Evolutionary conservation across 37 sponge, comb jelly and placozoan genomes (phyloP).

Genomic region (Hormiphora californensis): DNA sequence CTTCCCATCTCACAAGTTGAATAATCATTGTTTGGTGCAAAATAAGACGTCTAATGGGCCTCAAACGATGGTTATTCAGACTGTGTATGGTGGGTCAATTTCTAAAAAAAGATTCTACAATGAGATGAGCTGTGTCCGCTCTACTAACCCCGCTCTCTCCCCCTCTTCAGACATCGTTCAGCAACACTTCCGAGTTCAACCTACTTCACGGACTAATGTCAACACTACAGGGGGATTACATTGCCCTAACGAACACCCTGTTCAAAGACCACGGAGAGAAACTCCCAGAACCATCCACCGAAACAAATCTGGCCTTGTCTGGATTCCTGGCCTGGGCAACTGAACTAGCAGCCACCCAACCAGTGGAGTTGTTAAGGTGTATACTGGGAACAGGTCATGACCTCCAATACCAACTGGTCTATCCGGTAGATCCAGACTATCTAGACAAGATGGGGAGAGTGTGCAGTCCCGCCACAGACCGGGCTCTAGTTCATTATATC

Average conservation of each 20-base stretch:
- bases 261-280: not conserved
- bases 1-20: too few relatives aligned
- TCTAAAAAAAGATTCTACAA: not conserved
- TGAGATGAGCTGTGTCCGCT: not conserved
- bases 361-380: constrained; percentile 63
- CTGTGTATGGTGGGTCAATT: not conserved
- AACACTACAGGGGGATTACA: too few relatives aligned
- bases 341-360: not conserved
- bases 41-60: too few relatives aligned
- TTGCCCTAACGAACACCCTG: not conserved
- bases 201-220: too few relatives aligned
- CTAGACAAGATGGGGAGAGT: not conserved
- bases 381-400: constrained; percentile 71
- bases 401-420: constrained; percentile 60
- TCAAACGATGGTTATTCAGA: too few relatives aligned
- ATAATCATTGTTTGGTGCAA: too few relatives aligned
- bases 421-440: not conserved
- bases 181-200: not conserved
- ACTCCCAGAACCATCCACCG: too few relatives aligned
- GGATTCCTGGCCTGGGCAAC: constrained; percentile 57
- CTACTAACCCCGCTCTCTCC: not conserved
- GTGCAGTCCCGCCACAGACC: constrained; percentile 55
- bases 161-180: not conserved
- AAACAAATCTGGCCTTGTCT: not conserved
- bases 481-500: constrained; percentile 69